phyloP scores from a whole-genome alignment of 2,797 vertebrate species.

The Agapornis canus region DNA sequence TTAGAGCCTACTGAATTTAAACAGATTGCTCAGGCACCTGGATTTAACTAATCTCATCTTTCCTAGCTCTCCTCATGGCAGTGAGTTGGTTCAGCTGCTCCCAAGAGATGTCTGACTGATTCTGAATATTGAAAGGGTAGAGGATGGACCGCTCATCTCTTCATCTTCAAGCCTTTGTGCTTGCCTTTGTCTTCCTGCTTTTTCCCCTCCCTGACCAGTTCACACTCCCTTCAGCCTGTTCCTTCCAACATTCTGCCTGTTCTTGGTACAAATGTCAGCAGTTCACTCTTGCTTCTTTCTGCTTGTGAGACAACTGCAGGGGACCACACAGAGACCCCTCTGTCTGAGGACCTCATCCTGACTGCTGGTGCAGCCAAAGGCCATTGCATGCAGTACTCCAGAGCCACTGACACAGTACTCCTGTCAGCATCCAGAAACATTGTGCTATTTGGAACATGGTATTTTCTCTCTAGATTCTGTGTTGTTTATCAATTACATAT shows the following conservation, averaged over 20 bases:
- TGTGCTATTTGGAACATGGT: neutral
- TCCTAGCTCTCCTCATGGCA: neutral
- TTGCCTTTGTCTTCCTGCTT: neutral
- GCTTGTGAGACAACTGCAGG: neutral
- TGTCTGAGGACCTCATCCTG: neutral
- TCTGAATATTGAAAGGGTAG: neutral
- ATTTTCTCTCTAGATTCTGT: neutral
- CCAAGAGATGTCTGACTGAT: neutral
- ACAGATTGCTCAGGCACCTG: neutral
- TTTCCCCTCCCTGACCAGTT: neutral
- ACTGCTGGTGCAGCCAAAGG: neutral
- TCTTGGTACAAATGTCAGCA: neutral
- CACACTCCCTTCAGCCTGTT: neutral
- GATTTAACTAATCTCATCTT: slow-evolving; percentile 37
- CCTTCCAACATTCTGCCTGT: neutral
- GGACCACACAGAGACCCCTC: neutral
- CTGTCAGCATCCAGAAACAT: neutral
- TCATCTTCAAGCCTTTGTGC: neutral
- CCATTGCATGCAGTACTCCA: neutral
- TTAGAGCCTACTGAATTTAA: neutral
- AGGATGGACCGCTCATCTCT: neutral
- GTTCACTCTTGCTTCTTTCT: neutral
- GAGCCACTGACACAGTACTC: neutral
- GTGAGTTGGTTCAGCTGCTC: neutral
- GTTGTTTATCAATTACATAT: neutral